A percentile compares a stretch with the other conserved stretches of the same genome.
Evolutionary conservation across 2,113 vertebrate genomes (phyloP).

Genomic region (Candoia aspera): DNA sequence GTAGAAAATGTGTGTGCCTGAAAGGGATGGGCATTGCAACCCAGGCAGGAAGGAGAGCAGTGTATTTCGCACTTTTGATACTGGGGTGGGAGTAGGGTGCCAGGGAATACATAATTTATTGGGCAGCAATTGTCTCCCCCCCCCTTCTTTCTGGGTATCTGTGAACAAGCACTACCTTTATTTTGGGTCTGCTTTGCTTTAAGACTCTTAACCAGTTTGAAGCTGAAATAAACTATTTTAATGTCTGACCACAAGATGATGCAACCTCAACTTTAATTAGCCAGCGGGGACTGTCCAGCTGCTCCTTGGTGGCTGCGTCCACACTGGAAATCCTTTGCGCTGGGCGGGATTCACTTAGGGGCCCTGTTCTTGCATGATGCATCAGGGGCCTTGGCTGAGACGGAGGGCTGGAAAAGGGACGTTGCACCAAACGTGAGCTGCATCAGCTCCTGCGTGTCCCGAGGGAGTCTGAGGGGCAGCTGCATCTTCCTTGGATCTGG

Average conservation of each 20-base stretch:
- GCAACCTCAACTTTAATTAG: background rate
- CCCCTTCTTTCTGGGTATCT: slow-evolving; percentile 66
- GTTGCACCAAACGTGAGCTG: no score
- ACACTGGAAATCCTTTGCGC: background rate
- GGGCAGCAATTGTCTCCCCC: slow-evolving; percentile 65
- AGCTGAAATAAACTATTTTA: slow-evolving; percentile 85
- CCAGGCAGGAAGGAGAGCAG: slow-evolving; percentile 54
- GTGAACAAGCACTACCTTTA: slow-evolving; percentile 72
- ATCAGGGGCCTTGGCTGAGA: background rate
- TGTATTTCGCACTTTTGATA: slow-evolving; percentile 83
- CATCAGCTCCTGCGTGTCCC: no score
- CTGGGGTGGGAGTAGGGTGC: slow-evolving; percentile 13
- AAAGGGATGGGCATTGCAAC: background rate
- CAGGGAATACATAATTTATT: slow-evolving; percentile 76
- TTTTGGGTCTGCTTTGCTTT: slow-evolving; percentile 67
- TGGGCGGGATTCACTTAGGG: background rate
- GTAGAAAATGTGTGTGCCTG: background rate
- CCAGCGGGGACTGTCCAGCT: fast-evolving
- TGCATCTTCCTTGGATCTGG: background rate
- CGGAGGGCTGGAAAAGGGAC: no score
- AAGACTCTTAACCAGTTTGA: slow-evolving; percentile 63
- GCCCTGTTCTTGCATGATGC: no score
- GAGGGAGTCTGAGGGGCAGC: background rate
- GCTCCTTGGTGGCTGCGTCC: background rate
- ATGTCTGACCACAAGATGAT: slow-evolving; percentile 62